Conservation (phyloP, 2,888 invertebrate genomes). For the Meteorus colon region DNA sequence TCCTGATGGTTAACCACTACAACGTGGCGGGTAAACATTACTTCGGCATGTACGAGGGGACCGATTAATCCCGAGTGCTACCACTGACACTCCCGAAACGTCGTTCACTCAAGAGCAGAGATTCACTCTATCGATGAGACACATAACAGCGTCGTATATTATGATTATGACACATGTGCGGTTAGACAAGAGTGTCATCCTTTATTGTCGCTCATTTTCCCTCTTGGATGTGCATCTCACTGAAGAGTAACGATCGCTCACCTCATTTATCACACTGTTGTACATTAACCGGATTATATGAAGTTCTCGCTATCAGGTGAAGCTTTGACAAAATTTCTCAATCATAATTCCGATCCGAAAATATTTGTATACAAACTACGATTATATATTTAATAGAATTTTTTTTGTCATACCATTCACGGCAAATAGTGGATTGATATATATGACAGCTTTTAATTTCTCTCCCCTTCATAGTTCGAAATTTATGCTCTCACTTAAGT, state of each 20-base stretch:
- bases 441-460: conserved; percentile 4
- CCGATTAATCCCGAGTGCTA: conserved; percentile 26
- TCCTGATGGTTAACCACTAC: conserved; percentile 27
- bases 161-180: not conserved
- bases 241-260: too few relatives aligned
- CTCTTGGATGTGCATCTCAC: too few relatives aligned
- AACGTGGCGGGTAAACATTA: conserved; percentile 23
- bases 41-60: not conserved
- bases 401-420: not conserved
- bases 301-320: not conserved
- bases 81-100: conserved; percentile 15
- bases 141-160: not conserved
- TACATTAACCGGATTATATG: not conserved
- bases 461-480: conserved; percentile 16
- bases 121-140: conserved; percentile 5
- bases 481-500: conserved; percentile 31
- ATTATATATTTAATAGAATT: conserved; percentile 24
- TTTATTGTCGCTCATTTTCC: too few relatives aligned
- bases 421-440: conserved; percentile 24
- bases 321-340: not conserved
- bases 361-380: conserved; percentile 16
- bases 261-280: not conserved
- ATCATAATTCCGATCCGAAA: not conserved
- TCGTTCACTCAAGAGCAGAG: conserved; percentile 15
- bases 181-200: too few relatives aligned